phyloP scores from a whole-genome alignment of 1,140 invertebrate genomes.

The Lepidurus couesii region DNA sequence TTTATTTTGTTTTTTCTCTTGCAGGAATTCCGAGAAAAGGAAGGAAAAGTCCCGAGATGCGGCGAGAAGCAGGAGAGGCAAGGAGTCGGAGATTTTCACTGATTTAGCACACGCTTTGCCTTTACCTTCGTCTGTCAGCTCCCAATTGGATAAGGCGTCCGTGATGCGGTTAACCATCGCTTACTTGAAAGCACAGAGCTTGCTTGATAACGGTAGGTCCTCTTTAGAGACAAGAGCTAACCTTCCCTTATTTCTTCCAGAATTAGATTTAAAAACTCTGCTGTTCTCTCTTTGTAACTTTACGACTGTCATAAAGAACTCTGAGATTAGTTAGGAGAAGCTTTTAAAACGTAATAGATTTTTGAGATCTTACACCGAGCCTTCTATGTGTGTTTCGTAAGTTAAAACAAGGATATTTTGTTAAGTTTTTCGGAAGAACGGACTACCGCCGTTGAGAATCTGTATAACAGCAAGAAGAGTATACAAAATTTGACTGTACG shows the following conservation, averaged over 20 bases:
- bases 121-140: slow-evolving; percentile 61
- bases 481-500: too few species aligned
- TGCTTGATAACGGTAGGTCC: slow-evolving; percentile 67
- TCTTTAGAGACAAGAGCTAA: neutral
- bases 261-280: neutral
- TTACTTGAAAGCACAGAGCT: slow-evolving; percentile 75
- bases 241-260: neutral
- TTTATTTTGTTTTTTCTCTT: slow-evolving; percentile 38
- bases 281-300: neutral
- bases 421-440: too few species aligned
- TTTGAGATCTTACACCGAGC: too few species aligned
- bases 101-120: slow-evolving; percentile 78
- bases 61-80: slow-evolving; percentile 80
- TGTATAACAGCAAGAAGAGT: too few species aligned
- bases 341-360: too few species aligned
- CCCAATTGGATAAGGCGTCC: slow-evolving; percentile 89
- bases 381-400: too few species aligned
- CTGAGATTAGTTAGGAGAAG: too few species aligned
- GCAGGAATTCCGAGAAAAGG: slow-evolving; percentile 90
- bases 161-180: slow-evolving; percentile 90
- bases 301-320: too few species aligned
- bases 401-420: too few species aligned
- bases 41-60: slow-evolving; percentile 95
- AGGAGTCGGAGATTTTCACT: slow-evolving; percentile 89
- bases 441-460: too few species aligned